Percentiles rank a stretch among this genome's conserved stretches.
phyloP scores from a whole-genome alignment of 2,113 vertebrate genomes.

The Sylvietta virens region DNA sequence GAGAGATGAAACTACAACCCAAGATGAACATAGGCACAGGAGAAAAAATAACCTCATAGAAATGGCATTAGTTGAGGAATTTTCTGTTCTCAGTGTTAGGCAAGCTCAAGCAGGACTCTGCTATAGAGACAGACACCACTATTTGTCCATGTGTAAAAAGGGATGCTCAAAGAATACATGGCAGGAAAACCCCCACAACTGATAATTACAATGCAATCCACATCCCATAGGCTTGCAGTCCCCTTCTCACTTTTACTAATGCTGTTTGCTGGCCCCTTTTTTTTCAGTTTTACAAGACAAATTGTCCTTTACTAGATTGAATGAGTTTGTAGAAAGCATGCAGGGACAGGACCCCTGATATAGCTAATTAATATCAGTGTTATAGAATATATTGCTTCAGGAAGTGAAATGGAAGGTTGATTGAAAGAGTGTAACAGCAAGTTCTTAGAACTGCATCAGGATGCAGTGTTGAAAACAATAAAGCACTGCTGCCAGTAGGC shows the following conservation, averaged over 20 bases:
- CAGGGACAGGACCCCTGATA: background rate
- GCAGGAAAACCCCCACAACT: background rate
- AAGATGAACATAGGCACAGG: background rate
- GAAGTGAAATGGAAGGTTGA: background rate
- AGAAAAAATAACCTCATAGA: background rate
- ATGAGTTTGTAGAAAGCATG: background rate
- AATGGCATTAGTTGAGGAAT: background rate
- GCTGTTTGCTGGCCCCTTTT: fast-evolving
- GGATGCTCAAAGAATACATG: background rate
- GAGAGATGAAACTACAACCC: background rate
- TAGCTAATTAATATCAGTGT: background rate
- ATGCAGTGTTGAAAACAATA: background rate
- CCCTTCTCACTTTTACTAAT: background rate
- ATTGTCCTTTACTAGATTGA: background rate
- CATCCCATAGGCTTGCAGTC: background rate
- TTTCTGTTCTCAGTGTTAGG: background rate
- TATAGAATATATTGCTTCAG: background rate
- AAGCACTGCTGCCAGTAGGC: background rate
- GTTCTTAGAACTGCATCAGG: background rate
- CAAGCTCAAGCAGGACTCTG: background rate
- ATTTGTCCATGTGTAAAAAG: background rate
- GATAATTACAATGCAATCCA: background rate
- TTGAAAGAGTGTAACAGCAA: background rate
- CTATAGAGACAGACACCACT: background rate
- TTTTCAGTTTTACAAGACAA: background rate